Evolutionary conservation across 2,113 vertebrate genomes (phyloP).

Genomic region (Gallinago jamesoni): DNA sequence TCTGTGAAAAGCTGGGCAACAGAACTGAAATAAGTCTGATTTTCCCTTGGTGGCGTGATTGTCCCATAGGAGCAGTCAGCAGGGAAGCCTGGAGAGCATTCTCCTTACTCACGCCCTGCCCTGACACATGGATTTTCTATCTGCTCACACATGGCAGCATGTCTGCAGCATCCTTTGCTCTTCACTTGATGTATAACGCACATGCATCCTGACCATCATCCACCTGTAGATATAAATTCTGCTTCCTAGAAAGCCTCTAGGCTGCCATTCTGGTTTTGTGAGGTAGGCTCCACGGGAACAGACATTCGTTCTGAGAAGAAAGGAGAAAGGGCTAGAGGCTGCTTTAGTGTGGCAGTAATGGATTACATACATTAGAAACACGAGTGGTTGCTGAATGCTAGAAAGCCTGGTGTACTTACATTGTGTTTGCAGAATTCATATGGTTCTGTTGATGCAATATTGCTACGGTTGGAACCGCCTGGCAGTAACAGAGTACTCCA

Average conservation of each 20-base stretch:
- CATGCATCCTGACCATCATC: neutral
- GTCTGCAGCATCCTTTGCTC: neutral
- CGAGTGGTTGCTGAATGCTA: fast-evolving
- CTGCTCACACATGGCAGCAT: neutral
- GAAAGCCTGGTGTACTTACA: neutral
- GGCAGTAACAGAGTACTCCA: neutral
- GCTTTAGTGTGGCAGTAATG: neutral
- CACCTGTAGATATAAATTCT: neutral
- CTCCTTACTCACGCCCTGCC: neutral
- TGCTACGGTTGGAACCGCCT: neutral
- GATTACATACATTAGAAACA: neutral
- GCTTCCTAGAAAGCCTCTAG: neutral
- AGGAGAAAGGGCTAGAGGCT: neutral
- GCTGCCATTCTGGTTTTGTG: neutral
- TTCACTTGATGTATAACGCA: neutral
- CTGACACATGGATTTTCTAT: neutral
- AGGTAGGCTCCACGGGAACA: neutral
- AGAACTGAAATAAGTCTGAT: neutral
- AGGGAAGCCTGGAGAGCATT: neutral
- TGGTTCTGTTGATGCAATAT: neutral
- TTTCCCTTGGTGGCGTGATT: neutral
- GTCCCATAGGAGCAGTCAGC: neutral
- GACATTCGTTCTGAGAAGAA: neutral
- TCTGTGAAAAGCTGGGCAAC: neutral
- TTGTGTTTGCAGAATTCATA: neutral